Evolutionary conservation across 2,113 vertebrate species (phyloP).

Genomic region (Tenebrosternarchus preto): DNA sequence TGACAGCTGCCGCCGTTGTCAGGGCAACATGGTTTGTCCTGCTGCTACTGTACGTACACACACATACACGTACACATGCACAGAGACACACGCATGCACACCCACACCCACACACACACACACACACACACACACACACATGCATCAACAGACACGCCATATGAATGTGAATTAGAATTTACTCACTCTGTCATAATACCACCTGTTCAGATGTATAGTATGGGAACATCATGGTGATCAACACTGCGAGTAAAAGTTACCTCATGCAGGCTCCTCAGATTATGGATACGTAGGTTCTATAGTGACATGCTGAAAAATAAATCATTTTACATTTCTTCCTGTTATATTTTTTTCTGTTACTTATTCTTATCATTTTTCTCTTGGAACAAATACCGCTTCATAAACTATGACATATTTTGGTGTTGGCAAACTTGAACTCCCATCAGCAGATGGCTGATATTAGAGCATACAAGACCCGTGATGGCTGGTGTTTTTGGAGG

Average conservation of each 20-base stretch:
- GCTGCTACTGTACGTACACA: conserved; percentile 27
- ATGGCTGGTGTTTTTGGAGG: conserved; percentile 12
- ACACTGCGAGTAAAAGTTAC: too few relatives aligned
- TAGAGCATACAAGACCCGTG: conserved; percentile 2
- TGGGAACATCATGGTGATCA: not conserved
- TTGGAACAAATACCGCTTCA: too few relatives aligned
- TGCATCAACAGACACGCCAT: not conserved
- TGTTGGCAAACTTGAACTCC: not conserved
- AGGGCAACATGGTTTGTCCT: conserved; percentile 69
- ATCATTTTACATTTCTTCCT: too few relatives aligned
- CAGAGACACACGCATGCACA: too few relatives aligned
- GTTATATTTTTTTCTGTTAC: too few relatives aligned
- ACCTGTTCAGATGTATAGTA: not conserved
- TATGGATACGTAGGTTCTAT: too few relatives aligned
- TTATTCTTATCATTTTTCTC: too few relatives aligned
- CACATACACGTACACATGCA: conserved; percentile 12
- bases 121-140: not conserved
- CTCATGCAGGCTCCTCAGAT: too few relatives aligned
- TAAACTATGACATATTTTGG: not conserved
- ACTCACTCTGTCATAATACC: not conserved
- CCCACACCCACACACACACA: too few relatives aligned
- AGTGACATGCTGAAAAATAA: too few relatives aligned
- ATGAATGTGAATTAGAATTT: not conserved
- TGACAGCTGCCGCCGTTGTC: conserved; percentile 83
- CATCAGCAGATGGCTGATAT: not conserved